Evolutionary conservation across 2,888 invertebrate genomes (phyloP), one percentile per base, ranked within the genome.

Genomic region (Syrphus vitripennis): DNA sequence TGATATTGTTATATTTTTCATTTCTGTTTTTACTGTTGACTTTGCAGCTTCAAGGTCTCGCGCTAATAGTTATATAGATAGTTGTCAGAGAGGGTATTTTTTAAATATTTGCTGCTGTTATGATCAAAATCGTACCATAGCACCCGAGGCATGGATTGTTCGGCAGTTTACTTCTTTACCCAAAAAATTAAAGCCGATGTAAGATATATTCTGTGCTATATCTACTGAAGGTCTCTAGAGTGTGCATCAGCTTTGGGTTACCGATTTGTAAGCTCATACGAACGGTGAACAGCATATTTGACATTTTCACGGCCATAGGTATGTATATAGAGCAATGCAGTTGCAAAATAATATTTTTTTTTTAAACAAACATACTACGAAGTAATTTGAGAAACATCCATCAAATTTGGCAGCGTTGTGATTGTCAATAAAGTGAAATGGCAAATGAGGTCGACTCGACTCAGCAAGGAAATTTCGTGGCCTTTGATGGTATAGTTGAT

Each of bases 41-140:
- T 61, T 34, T 74, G 19, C 14, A 37, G n/a, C 69, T 79, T 83
- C 79, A 83, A 83, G 83, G 83, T 70, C 83, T 61, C 2, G 7
- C 12, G 21, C 67, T 67, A 50, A 50, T 26, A 34, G 10, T 10
- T 34, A 50, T 50, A 48, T 34, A 48, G 21, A 67, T n/a, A 53
- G 31, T 16, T 21, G n/a, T n/a, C n/a, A n/a, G n/a, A 40, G 10
- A 14, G 37, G 40, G 31, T 67, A 45, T 67, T 50, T 42, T 48
- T 29, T 31, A 70, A 59, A 71, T 67, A 71, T 65, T 45, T 63
- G 61, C 37, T 70, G 12, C 48, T 10, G 34, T 53, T 76, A 16
- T 65, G 63, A 19, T 63, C 45, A 42, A 63, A 55, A 59, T 69
- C 34, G 45, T 65, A 34, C 26, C 65, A 67, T 31, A 16, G 34